Percentiles rank a stretch among this genome's conserved stretches.
These are phyloP conservation scores for Metopolophium dirhodum DNA, from an alignment of 1,140 invertebrate genomes.

Conservation along the genomic window DNA sequence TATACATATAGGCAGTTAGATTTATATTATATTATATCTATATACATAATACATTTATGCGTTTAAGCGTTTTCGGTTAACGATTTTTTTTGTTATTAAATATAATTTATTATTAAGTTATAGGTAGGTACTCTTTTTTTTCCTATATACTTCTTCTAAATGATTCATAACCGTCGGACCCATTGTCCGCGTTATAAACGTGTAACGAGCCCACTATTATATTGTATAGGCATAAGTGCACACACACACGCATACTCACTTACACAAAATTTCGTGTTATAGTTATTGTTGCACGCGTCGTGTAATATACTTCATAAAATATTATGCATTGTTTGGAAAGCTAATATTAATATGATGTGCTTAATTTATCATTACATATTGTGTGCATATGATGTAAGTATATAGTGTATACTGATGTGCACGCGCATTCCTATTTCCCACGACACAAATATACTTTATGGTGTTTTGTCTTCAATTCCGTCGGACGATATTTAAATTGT, in stretches of 20 bases:
- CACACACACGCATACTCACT: neutral
- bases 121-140: neutral
- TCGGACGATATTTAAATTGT: neutral
- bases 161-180: neutral
- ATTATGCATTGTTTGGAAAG: slow-evolving; percentile 44
- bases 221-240: neutral
- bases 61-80: neutral
- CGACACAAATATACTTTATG: neutral
- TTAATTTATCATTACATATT: slow-evolving; percentile 22
- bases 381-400: neutral
- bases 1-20: neutral
- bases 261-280: neutral
- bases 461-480: neutral
- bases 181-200: slow-evolving; percentile 13
- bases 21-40: neutral
- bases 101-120: too few relatives aligned
- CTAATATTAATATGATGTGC: slow-evolving; percentile 11
- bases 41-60: neutral
- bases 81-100: neutral
- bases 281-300: neutral
- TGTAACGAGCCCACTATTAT: neutral
- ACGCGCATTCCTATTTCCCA: neutral
- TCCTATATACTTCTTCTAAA: neutral
- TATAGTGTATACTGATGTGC: neutral
- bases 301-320: slow-evolving; percentile 17